Percentiles rank a stretch among this genome's conserved stretches.
Evolutionary conservation across 2,888 invertebrate species (phyloP).

Genomic region (Parelbella ahira): DNA sequence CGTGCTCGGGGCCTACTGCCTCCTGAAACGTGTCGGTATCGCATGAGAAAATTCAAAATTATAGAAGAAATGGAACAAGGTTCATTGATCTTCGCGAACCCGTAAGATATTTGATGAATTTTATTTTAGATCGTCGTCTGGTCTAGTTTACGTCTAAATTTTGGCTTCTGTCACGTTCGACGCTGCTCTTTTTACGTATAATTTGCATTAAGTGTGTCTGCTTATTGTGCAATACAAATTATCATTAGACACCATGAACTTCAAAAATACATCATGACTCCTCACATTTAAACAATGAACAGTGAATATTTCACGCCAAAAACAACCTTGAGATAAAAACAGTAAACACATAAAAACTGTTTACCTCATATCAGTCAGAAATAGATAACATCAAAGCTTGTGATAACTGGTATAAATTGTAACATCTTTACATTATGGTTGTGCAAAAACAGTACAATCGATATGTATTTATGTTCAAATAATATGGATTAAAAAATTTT

Average conservation of each 20-base stretch:
- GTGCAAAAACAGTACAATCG: too few relatives aligned
- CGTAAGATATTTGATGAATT: conserved; percentile 57
- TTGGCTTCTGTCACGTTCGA: conserved; percentile 40
- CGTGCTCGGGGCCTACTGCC: conserved; percentile 53
- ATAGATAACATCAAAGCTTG: conserved; percentile 5
- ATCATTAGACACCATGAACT: background rate
- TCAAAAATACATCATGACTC: too few relatives aligned
- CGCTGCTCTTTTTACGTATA: conserved; percentile 20
- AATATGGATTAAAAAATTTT: too few relatives aligned
- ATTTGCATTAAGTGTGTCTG: conserved; percentile 9
- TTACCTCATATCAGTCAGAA: conserved; percentile 4
- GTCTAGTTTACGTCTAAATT: conserved; percentile 39
- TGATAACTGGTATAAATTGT: conserved; percentile 16
- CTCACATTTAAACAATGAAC: background rate
- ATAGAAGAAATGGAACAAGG: conserved; percentile 53
- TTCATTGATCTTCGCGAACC: conserved; percentile 59
- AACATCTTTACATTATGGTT: conserved; percentile 7
- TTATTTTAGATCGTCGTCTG: conserved; percentile 44
- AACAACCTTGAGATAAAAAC: conserved; percentile 13
- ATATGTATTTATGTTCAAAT: too few relatives aligned
- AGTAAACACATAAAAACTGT: conserved; percentile 2
- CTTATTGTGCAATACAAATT: conserved; percentile 7
- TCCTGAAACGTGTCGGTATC: conserved; percentile 36
- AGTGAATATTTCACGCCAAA: conserved; percentile 2
- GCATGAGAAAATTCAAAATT: conserved; percentile 40